Base-by-base conservation (phyloP, 2,888 invertebrate genomes). In the Heterodera filipjevi region DNA sequence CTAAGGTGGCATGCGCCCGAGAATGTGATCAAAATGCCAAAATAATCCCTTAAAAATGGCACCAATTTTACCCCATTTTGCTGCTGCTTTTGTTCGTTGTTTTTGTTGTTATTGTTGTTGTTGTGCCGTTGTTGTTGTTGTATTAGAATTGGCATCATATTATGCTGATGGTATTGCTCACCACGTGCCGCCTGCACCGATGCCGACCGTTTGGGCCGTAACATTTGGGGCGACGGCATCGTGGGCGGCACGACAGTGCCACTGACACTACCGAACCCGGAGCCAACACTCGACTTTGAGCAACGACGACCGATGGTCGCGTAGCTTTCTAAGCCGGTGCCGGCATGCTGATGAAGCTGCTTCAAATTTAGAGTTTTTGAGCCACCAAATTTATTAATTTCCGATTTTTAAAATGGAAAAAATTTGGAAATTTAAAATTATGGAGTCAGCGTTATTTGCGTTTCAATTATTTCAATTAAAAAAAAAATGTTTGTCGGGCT, bases 231-330 rank as follows among this genome's bases (percentile, higher is more conserved):
- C 30, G 75, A 75, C 44, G 75, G 66, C 66, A 66, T 33, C 33
- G n/a, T 32, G 14, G 49, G 27, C 46, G 33, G 44, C 46, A 10
- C 44, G 32, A 8, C 33, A 8, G 73, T 5, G 35, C n/a, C 16
- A 33, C 73, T 44, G 46, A 8, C 22, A 12, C n/a, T 33, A 32
- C 73, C 59, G n/a, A 59, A 59, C 8, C 59, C 35, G 30, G 75
- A 75, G 10, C 66, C 30, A 32, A 75, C 68, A 39, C 75, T 75
- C 30, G 75, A 66, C 32, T 75, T 75, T 64, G 75, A 75, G 33
- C 59, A 75, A 0, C 75, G 64, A 32, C 75, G 66, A 35, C 59
- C n/a, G 46, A 75, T 75, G 66, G 75, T 75, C 44, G 75, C 75
- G 32, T 75, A 75, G 33, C 66, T 75, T 59, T 75, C 75, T 35